Conservation (phyloP, 2,113 vertebrate species). For the Tichodroma muraria region DNA sequence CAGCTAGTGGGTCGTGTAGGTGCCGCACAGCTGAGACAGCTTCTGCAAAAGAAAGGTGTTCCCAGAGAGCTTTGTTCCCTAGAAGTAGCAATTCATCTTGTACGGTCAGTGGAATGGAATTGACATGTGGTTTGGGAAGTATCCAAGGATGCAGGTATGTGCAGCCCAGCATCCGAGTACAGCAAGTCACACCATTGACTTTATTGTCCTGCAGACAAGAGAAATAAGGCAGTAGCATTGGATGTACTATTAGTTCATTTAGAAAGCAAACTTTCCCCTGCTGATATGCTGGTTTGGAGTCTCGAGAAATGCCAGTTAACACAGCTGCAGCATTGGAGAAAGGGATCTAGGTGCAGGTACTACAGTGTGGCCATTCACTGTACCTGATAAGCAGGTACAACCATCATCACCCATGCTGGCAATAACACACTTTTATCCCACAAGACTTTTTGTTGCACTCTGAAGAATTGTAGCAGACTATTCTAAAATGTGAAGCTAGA, state of each 20-base stretch:
- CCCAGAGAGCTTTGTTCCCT: constrained; percentile 90
- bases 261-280: not conserved
- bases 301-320: not conserved
- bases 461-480: not conserved
- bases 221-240: not conserved
- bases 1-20: constrained; percentile 81
- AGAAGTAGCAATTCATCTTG: constrained; percentile 91
- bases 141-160: constrained; percentile 92
- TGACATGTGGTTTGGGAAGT: constrained; percentile 88
- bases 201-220: constrained; percentile 87
- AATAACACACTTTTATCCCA: not conserved
- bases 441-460: not conserved
- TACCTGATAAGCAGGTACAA: not conserved
- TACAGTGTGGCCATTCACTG: not conserved
- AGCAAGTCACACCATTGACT: constrained; percentile 96
- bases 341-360: not conserved
- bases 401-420: not conserved
- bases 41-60: constrained; percentile 84
- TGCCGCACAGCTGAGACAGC: constrained; percentile 83
- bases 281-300: not conserved
- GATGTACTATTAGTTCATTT: not conserved
- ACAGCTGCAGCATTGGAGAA: not conserved
- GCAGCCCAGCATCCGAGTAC: constrained; percentile 92
- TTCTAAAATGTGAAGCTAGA: not conserved
- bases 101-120: constrained; percentile 81